Evolutionary conservation across 2,888 invertebrate species (phyloP), one percentile per base, ranked within the genome.

Genomic region (Allygus modestus): DNA sequence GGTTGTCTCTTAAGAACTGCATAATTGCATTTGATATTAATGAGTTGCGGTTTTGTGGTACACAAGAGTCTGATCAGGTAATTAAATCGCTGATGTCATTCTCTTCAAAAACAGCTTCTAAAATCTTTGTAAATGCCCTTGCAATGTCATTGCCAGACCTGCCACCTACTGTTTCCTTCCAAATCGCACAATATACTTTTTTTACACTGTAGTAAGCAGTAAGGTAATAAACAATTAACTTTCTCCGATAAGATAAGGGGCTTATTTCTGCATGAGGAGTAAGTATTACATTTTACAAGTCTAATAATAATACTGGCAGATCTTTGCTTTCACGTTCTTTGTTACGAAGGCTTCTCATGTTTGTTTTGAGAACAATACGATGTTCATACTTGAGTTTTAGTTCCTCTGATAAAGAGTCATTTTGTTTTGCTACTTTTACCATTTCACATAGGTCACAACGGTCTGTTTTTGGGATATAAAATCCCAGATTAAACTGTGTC

Each of bases 241-340:
- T 84, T 41, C 77, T 75, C 20, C 77, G 79, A 41, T 77, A 77
- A 79, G 58, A 84, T n/a, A 84, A 58, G 26, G 51, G 51, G 20
- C 61, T 84, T 28, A 84, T 77, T 37, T 84, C 61, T 20, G 79
- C 77, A 84, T 84, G 84, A 61, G 84, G n/a, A 77, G 75, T 75
- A 20, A 83, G 23, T 5, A 83, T 83, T 1, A 83, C 83, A 54
- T 83, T 83, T 54, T 73, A 31, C 31, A 83, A 43, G 28, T 82
- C 82, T 43, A 82, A 69, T 20, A 82, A 33, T 12, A 73, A 51
- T 26, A 83, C 73, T 1, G 83, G 83, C 9, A 54, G 54, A 41
- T 65, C 20, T 83, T 75, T 75, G 71, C 54, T 23, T 75, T 33
- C 73, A 51, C n/a, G 20, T 75, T 75, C 83, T 75, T 75, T 75